Percentiles rank a stretch among this genome's conserved stretches.
phyloP scores from a whole-genome alignment of 2,797 vertebrate genomes.

The Mormyrops attenuatus region DNA sequence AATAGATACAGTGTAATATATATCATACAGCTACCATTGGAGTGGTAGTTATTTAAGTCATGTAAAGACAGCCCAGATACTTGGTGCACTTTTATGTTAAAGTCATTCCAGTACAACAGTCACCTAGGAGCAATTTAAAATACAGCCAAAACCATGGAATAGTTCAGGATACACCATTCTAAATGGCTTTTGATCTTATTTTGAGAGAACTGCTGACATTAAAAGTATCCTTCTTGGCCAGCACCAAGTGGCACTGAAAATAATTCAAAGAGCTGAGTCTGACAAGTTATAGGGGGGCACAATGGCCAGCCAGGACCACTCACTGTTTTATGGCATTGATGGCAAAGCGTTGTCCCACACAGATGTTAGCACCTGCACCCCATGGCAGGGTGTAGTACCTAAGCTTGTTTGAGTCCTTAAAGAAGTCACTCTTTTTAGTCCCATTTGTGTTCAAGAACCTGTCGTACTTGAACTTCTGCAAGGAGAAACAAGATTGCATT shows the following conservation, averaged over 20 bases:
- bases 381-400: constrained; percentile 82
- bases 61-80: not conserved
- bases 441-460: constrained; percentile 73
- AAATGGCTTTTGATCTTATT: not conserved
- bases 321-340: constrained; percentile 73
- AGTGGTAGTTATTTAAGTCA: not conserved
- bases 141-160: not conserved
- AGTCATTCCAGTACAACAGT: not conserved
- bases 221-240: not conserved
- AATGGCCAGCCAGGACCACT: constrained; percentile 34
- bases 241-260: not conserved
- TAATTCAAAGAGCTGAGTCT: not conserved
- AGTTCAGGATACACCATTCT: not conserved
- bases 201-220: not conserved
- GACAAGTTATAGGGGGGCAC: not conserved
- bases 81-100: not conserved
- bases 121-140: constrained; percentile 4
- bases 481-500: not conserved
- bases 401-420: constrained; percentile 64
- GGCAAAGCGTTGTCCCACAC: constrained; percentile 78
- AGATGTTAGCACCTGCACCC: constrained; percentile 76
- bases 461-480: constrained; percentile 72
- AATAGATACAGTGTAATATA: not conserved
- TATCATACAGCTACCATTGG: not conserved
- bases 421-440: constrained; percentile 70